Evolutionary conservation across 2,888 invertebrate genomes (phyloP).

Genomic region (Malacosoma neustria): DNA sequence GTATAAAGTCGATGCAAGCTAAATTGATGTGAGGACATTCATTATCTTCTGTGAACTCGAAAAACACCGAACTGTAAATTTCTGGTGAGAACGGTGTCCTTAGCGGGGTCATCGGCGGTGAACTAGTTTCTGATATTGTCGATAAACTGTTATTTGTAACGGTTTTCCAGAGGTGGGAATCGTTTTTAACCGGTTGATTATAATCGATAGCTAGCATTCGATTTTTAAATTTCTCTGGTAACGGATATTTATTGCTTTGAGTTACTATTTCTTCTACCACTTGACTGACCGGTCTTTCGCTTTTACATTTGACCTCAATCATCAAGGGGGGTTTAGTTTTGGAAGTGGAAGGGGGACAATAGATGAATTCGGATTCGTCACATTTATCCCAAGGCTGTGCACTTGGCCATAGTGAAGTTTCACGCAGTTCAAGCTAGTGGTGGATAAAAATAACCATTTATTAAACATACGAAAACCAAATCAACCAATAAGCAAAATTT

Average conservation of each 20-base stretch:
- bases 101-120: slow-evolving; percentile 26
- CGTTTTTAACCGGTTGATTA: slow-evolving; percentile 31
- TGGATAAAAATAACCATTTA: slow-evolving; percentile 27
- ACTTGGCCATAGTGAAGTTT: slow-evolving; percentile 45
- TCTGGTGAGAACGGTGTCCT: slow-evolving; percentile 40
- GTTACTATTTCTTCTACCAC: slow-evolving; percentile 47
- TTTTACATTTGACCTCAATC: slow-evolving; percentile 14
- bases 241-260: slow-evolving; percentile 33
- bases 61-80: slow-evolving; percentile 58
- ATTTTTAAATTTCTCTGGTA: slow-evolving; percentile 41
- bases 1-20: slow-evolving; percentile 53
- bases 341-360: slow-evolving; percentile 31
- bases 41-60: slow-evolving; percentile 40
- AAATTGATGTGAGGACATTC: slow-evolving; percentile 35
- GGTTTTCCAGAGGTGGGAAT: slow-evolving; percentile 47
- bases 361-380: slow-evolving; percentile 50
- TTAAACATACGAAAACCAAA: slow-evolving; percentile 8
- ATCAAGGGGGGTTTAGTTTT: slow-evolving; percentile 16
- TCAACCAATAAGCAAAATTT: slow-evolving; percentile 2
- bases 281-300: slow-evolving; percentile 33
- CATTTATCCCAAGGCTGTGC: slow-evolving; percentile 51
- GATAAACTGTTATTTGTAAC: slow-evolving; percentile 38
- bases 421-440: slow-evolving; percentile 61
- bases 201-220: slow-evolving; percentile 31
- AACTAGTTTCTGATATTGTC: slow-evolving; percentile 50